Conservation (phyloP, 2,888 invertebrate species). For the Nymphalis urticae region DNA sequence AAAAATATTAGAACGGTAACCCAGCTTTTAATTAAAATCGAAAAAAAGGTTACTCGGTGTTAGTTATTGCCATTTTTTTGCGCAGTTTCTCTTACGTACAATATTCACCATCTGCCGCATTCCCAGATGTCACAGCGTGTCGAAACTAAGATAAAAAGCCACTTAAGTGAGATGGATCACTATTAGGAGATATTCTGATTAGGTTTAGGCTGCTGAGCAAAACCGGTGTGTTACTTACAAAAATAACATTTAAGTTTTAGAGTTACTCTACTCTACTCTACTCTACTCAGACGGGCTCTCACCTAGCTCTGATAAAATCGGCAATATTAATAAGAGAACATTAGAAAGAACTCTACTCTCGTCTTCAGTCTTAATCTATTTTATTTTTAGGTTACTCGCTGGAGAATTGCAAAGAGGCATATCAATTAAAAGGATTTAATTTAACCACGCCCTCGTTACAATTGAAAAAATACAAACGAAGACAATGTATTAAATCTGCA, state of each 20-base stretch:
- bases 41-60: not conserved
- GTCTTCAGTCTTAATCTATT: no score
- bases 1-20: not conserved
- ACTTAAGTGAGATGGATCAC: no score
- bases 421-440: not conserved
- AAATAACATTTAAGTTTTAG: no score
- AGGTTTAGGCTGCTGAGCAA: no score
- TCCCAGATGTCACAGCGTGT: not conserved
- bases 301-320: no score
- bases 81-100: not conserved
- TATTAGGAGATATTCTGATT: no score
- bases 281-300: no score
- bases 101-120: not conserved
- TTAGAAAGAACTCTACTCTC: no score
- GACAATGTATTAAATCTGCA: not conserved
- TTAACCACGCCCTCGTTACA: not conserved
- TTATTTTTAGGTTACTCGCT: no score
- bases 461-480: not conserved
- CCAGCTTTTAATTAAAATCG: not conserved
- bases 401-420: not conserved
- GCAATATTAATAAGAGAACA: no score
- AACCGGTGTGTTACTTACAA: no score
- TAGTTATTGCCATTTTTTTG: conserved; percentile 4
- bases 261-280: no score
- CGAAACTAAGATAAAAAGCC: not conserved